Conservation (phyloP, 2,113 vertebrate species). For the Ifrita kowaldi region DNA sequence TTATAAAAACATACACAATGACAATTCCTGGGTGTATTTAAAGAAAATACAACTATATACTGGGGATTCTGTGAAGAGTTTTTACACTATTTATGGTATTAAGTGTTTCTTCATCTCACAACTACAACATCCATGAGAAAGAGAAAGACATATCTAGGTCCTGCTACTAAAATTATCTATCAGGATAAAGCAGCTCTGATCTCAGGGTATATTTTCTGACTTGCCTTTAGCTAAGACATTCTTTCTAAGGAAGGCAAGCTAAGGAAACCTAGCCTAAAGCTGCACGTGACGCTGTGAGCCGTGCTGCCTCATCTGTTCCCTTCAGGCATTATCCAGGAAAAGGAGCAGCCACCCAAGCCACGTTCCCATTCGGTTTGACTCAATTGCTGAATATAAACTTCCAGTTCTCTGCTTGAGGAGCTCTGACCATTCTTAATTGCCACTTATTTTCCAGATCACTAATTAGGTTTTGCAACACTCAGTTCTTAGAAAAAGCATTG, state of each 20-base stretch:
- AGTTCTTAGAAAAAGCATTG: neutral
- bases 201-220: neutral
- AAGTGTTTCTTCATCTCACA: neutral
- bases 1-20: neutral
- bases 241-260: neutral
- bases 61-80: neutral
- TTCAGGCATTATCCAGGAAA: neutral
- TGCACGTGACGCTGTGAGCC: neutral
- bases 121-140: neutral
- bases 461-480: neutral
- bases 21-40: neutral
- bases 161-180: neutral
- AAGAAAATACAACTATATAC: neutral
- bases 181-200: neutral
- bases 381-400: neutral
- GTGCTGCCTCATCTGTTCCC: neutral
- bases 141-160: neutral
- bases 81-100: neutral
- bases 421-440: neutral
- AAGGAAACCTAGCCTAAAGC: neutral
- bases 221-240: neutral
- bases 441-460: neutral
- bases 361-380: neutral
- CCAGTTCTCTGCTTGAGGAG: neutral
- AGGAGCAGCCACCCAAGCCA: neutral